Percentiles rank a stretch among this genome's conserved stretches.
phyloP scores from a whole-genome alignment of 1,140 invertebrate genomes.

The Holotrichia oblita region DNA sequence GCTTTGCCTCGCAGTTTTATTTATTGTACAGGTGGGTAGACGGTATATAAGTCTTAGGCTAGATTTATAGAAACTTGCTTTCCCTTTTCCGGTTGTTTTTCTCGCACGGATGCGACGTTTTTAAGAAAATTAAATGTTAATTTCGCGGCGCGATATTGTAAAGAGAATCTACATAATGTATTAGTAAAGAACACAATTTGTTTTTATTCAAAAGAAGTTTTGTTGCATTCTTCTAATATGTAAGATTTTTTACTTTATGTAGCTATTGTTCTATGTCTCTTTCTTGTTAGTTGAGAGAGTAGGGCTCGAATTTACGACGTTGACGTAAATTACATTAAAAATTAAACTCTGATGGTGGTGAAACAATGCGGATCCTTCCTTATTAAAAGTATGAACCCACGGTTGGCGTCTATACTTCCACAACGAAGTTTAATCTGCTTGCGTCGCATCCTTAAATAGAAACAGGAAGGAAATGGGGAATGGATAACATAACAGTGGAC shows the following conservation, averaged over 20 bases:
- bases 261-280: too few species aligned
- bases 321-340: conserved; percentile 36
- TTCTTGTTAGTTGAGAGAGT: not conserved
- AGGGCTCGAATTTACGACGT: conserved; percentile 1
- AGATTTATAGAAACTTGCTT: conserved; percentile 46
- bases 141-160: not conserved
- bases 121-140: conserved; percentile 22
- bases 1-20: conserved; percentile 55
- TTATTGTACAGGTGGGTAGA: conserved; percentile 56
- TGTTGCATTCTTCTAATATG: too few species aligned
- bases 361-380: conserved; percentile 26
- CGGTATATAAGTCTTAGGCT: conserved; percentile 39
- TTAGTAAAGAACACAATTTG: too few species aligned
- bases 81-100: not conserved
- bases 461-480: conserved; percentile 9
- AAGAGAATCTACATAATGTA: not conserved
- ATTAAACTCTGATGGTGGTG: conserved; percentile 18
- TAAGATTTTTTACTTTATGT: too few species aligned
- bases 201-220: too few species aligned
- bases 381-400: conserved; percentile 11
- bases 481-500: not conserved
- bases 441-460: conserved; percentile 12
- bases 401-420: not conserved
- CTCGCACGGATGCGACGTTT: not conserved
- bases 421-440: conserved; percentile 25